phyloP scores from a whole-genome alignment of 1,140 invertebrate species.

The Hyphantria cunea region DNA sequence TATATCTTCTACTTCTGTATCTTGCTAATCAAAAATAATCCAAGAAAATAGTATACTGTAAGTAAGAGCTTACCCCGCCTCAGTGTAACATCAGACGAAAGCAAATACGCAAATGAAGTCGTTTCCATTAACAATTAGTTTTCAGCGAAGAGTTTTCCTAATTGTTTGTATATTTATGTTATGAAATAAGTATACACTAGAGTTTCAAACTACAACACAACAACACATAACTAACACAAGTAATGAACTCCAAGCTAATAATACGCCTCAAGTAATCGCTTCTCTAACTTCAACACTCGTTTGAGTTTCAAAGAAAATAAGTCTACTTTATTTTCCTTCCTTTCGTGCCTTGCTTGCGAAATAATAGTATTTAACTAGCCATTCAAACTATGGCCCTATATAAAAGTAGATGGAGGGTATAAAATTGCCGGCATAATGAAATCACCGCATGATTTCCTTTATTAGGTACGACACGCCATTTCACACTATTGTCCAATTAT shows the following conservation, averaged over 20 bases:
- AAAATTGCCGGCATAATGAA: conserved; percentile 10
- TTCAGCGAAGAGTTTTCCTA: too few relatives aligned
- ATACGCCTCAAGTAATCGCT: conserved; percentile 1
- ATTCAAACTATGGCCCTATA: conserved; percentile 12
- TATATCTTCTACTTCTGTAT: too few relatives aligned
- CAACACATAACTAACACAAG: background rate
- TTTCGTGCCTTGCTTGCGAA: background rate
- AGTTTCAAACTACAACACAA: too few relatives aligned
- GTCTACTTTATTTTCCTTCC: background rate
- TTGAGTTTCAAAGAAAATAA: conserved; percentile 6
- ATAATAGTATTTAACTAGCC: conserved; percentile 13
- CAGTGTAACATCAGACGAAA: too few relatives aligned
- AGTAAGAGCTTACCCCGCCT: too few relatives aligned
- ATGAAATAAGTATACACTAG: too few relatives aligned
- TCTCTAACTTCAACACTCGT: background rate
- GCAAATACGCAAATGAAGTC: too few relatives aligned
- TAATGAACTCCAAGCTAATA: conserved; percentile 1
- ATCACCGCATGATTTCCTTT: conserved; percentile 22
- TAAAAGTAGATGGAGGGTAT: conserved; percentile 9
- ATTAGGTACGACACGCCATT: conserved; percentile 16
- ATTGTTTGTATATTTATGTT: too few relatives aligned
- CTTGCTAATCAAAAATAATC: too few relatives aligned
- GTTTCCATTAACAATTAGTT: too few relatives aligned
- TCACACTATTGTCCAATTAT: conserved; percentile 33
- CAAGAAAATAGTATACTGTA: too few relatives aligned